Evolutionary conservation across 2,113 vertebrate species (phyloP).

Genomic region (Hystrix brachyura): DNA sequence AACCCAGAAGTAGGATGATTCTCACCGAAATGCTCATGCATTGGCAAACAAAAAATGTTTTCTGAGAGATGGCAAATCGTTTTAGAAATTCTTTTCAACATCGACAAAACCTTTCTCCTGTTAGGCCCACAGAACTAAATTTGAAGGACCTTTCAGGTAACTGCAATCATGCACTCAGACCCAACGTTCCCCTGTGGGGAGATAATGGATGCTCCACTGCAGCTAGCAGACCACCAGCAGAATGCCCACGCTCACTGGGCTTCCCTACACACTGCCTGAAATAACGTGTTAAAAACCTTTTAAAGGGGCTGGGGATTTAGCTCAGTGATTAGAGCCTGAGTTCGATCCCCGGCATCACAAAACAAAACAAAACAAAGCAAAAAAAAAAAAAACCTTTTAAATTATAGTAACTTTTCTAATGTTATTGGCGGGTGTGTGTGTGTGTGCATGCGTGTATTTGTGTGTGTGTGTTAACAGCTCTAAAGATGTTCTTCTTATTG

Average conservation of each 20-base stretch:
- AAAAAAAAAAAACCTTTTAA: neutral
- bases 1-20: neutral
- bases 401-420: neutral
- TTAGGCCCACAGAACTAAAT: neutral
- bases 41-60: neutral
- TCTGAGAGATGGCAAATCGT: neutral
- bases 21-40: neutral
- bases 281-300: neutral
- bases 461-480: neutral
- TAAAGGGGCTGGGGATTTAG: no score
- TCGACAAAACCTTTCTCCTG: neutral
- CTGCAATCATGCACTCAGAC: neutral
- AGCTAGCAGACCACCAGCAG: neutral
- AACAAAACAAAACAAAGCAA: no score
- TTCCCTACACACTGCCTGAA: neutral
- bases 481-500: neutral
- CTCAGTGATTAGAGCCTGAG: no score
- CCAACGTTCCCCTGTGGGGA: neutral
- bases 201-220: neutral
- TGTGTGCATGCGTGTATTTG: no score
- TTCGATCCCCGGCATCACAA: no score
- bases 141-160: neutral
- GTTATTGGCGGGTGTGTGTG: neutral
- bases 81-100: neutral
- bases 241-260: neutral